These are phyloP conservation scores for Brienomyrus longianalis DNA, from an alignment of 2,113 vertebrate genomes.

Conservation along the genomic window DNA sequence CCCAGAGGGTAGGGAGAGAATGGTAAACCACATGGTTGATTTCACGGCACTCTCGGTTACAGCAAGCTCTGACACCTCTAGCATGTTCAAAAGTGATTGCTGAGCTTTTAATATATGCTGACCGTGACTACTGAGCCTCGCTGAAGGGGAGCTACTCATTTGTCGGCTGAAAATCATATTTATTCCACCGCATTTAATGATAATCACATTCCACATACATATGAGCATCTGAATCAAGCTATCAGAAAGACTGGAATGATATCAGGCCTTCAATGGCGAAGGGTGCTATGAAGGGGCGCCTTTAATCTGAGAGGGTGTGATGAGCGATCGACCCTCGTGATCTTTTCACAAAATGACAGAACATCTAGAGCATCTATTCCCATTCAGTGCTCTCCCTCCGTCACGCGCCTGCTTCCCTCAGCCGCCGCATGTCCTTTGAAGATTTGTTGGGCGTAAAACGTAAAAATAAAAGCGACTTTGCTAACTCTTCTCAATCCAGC, in stretches of 20 bases:
- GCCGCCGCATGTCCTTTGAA: neutral
- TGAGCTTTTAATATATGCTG: neutral
- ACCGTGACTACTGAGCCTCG: neutral
- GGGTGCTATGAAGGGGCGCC: neutral
- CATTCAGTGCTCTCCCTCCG: neutral
- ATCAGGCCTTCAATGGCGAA: neutral
- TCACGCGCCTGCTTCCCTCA: neutral
- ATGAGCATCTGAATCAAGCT: neutral
- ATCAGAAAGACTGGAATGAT: neutral
- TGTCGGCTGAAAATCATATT: neutral
- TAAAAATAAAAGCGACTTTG: neutral
- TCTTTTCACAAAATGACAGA: neutral
- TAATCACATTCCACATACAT: neutral
- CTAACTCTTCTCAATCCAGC: neutral
- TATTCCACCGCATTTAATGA: neutral
- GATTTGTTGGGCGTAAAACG: neutral
- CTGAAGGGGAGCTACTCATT: neutral
- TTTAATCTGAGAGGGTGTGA: neutral
- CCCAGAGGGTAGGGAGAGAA: neutral
- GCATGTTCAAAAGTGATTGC: neutral
- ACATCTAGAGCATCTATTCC: constrained; percentile 4
- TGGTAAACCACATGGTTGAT: neutral
- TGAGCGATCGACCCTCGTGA: neutral
- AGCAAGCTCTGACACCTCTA: neutral
- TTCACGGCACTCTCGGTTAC: neutral